These are phyloP conservation scores for Pristionchus japonicus DNA, from an alignment of 2,888 invertebrate species.

Conservation along the genomic window DNA sequence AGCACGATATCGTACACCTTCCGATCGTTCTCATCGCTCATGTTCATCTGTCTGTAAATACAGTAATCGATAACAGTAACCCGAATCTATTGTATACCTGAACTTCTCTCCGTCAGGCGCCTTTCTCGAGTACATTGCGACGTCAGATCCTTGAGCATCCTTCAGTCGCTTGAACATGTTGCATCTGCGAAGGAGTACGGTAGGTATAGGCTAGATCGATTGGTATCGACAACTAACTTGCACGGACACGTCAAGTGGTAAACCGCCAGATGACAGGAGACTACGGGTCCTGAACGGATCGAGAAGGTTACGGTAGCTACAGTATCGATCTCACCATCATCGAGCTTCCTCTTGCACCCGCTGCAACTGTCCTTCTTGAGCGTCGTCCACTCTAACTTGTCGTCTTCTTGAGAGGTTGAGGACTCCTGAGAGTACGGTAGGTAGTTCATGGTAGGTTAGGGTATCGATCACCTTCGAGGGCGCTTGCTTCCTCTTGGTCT, in stretches of 20 bases:
- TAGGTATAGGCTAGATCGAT: neutral
- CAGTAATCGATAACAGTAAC: too few species aligned
- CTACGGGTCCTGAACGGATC: conserved; percentile 16
- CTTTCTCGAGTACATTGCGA: neutral
- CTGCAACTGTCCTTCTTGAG: neutral
- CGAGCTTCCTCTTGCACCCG: conserved; percentile 7
- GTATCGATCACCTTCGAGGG: neutral
- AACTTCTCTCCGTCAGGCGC: neutral
- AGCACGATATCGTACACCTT: conserved; percentile 4
- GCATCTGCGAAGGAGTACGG: conserved; percentile 2
- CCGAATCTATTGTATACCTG: too few species aligned
- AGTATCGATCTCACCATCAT: neutral
- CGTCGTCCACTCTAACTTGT: neutral
- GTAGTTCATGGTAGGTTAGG: neutral
- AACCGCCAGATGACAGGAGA: neutral
- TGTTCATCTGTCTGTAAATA: neutral
- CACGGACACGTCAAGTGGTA: conserved; percentile 21
- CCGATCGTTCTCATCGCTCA: neutral
- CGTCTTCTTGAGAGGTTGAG: neutral
- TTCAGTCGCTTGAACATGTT: neutral
- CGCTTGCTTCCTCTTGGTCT: neutral
- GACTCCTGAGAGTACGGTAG: neutral
- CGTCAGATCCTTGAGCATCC: neutral
- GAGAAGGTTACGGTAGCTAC: neutral
- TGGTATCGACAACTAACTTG: neutral